phyloP scores from a whole-genome alignment of 2,888 invertebrate species.

The Epistrophella euchroma region DNA sequence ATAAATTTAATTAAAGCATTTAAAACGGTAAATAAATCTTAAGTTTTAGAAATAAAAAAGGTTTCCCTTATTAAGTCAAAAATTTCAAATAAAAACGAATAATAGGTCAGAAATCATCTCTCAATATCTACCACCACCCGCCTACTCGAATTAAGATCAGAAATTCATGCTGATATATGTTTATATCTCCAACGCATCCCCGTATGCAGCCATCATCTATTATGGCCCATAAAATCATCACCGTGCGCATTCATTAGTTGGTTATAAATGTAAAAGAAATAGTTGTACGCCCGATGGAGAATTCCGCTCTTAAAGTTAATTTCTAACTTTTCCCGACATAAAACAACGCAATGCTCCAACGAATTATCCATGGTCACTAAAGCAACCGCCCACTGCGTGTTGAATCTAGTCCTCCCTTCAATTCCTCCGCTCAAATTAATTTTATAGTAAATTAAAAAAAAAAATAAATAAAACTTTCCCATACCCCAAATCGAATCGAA shows the following conservation, averaged over 20 bases:
- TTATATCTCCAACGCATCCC: slow-evolving; percentile 32
- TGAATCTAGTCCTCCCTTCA: slow-evolving; percentile 34
- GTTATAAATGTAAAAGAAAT: slow-evolving; percentile 40
- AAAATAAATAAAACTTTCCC: slow-evolving; percentile 36
- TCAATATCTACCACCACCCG: slow-evolving; percentile 11
- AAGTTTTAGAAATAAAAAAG: background rate
- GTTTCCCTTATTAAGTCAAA: background rate
- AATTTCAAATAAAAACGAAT: slow-evolving; percentile 1
- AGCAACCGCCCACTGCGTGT: slow-evolving; percentile 52
- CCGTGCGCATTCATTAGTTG: slow-evolving; percentile 61
- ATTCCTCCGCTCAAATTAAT: slow-evolving; percentile 11
- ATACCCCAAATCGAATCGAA: slow-evolving; percentile 31
- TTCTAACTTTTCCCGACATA: slow-evolving; percentile 22
- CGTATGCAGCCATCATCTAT: background rate
- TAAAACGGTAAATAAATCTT: too few relatives aligned
- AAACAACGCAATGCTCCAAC: slow-evolving; percentile 30
- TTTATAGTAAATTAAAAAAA: slow-evolving; percentile 37
- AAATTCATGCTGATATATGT: slow-evolving; percentile 37
- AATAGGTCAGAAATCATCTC: slow-evolving; percentile 2
- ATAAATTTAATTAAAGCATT: too few relatives aligned
- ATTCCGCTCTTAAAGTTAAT: slow-evolving; percentile 12
- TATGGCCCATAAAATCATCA: slow-evolving; percentile 48
- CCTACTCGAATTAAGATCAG: slow-evolving; percentile 50
- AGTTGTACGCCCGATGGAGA: slow-evolving; percentile 16
- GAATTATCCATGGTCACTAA: slow-evolving; percentile 10